Evolutionary conservation across 2,113 vertebrate genomes (phyloP).

Genomic region (Alectura lathami): DNA sequence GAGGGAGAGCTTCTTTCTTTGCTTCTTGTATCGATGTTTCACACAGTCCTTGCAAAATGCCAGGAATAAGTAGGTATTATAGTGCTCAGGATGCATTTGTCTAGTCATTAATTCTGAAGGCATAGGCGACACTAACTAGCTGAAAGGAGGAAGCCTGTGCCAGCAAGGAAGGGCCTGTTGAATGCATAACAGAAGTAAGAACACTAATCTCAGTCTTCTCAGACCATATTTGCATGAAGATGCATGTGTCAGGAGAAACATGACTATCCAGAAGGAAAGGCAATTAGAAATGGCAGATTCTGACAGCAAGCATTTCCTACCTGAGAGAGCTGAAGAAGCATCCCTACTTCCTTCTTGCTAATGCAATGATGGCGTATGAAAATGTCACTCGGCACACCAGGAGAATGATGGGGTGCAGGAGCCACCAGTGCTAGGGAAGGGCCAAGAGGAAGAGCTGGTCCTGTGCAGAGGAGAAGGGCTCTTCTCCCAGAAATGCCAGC

Average conservation of each 20-base stretch:
- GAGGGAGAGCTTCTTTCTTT: neutral
- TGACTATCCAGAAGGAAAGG: neutral
- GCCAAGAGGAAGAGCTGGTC: neutral
- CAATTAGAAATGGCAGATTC: neutral
- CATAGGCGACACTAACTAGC: rapidly evolving
- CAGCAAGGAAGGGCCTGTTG: neutral
- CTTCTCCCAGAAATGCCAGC: neutral
- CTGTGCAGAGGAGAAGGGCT: neutral
- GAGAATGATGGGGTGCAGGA: neutral
- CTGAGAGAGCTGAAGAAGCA: neutral
- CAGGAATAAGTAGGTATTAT: neutral
- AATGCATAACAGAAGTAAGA: neutral
- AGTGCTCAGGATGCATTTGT: neutral
- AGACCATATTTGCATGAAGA: neutral
- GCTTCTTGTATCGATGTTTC: neutral
- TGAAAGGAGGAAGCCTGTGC: neutral
- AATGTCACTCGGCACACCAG: neutral
- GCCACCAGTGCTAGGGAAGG: neutral
- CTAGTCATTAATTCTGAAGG: neutral
- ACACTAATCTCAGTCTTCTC: neutral
- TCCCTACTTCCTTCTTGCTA: neutral
- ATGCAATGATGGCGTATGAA: neutral
- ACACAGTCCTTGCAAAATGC: neutral
- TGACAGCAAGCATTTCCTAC: neutral
- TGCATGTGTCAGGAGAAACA: neutral